Evolutionary conservation across 2,797 vertebrate species (phyloP), one percentile per base, ranked within the genome.

Genomic region (Falco cherrug): DNA sequence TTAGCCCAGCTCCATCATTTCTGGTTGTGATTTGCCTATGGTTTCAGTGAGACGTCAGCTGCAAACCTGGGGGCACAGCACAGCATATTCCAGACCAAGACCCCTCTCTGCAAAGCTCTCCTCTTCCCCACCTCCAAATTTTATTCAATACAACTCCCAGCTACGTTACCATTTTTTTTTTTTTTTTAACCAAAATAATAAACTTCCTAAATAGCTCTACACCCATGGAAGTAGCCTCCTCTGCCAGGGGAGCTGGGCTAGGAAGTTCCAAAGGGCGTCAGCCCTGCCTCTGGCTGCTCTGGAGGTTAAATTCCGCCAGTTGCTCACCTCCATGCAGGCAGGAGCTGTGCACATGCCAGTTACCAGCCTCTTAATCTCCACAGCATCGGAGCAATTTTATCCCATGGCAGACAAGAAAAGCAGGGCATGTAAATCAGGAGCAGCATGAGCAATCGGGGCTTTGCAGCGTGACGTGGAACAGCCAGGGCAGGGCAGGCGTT

Each of bases 401-500:
- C 76, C 78, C 1, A 0, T 22, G 39, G 80, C 87, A 90, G 84
- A 81, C 33, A 68, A 90, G 91, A 39, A 91, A 76, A 91, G 61
- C 82, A 87, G 41, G 57, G 81, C 51, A 51, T 10, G 39, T 83
- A 91, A 91, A 87, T 76, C 78, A 60, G 53, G 73, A 93, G 73
- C 21, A 12, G 78, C 7, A 2, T 0, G 13, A 95, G 89, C 37
- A 12, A 51, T 6, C 2, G 8, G 51, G 68, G 81, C 92, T 89
- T 63, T 47, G 56, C 83, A 80, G 86, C 47, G 0, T 0, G 18
- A 76, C 18, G 3, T 6, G 51, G 59, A 41, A 16, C 69, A 86
- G 76, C 47, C 59, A 31, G 75, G 63, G 79, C 35, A 93, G 53
- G 61, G 70, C 74, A 63, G 61, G 65, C 1, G 1, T 10, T 57